These are phyloP conservation scores for Anolis apletophallus DNA, from an alignment of 2,797 vertebrate genomes.

Conservation along the genomic window DNA sequence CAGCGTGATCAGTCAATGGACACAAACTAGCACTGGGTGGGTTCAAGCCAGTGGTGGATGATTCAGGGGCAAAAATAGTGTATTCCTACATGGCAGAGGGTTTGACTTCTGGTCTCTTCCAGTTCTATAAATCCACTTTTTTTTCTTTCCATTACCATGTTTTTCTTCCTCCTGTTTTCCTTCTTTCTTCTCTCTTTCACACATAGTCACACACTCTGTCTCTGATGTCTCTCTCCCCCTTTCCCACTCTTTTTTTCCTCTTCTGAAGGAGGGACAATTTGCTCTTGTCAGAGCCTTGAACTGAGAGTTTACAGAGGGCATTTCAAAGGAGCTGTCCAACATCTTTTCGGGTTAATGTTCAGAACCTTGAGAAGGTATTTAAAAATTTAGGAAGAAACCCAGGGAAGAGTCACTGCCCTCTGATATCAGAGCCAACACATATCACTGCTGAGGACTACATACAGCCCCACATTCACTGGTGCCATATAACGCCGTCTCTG, in stretches of 20 bases:
- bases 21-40: background rate
- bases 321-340: background rate
- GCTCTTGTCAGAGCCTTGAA: too few relatives aligned
- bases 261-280: background rate
- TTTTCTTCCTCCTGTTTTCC: background rate
- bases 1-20: background rate
- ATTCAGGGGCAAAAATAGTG: background rate
- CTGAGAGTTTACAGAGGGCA: background rate
- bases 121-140: background rate
- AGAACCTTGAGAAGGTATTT: too few relatives aligned
- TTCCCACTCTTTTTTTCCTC: too few relatives aligned
- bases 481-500: too few relatives aligned
- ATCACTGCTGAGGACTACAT: too few relatives aligned
- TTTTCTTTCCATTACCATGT: background rate
- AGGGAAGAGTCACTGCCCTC: too few relatives aligned
- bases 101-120: too few relatives aligned
- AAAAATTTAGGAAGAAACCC: too few relatives aligned
- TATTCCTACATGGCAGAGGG: too few relatives aligned
- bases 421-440: too few relatives aligned
- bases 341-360: too few relatives aligned
- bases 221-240: background rate
- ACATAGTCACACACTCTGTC: background rate
- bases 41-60: background rate
- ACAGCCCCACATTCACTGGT: background rate
- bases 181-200: background rate